phyloP scores from a whole-genome alignment of 2,113 vertebrate genomes.

The Sinocyclocheilus rhinocerous region DNA sequence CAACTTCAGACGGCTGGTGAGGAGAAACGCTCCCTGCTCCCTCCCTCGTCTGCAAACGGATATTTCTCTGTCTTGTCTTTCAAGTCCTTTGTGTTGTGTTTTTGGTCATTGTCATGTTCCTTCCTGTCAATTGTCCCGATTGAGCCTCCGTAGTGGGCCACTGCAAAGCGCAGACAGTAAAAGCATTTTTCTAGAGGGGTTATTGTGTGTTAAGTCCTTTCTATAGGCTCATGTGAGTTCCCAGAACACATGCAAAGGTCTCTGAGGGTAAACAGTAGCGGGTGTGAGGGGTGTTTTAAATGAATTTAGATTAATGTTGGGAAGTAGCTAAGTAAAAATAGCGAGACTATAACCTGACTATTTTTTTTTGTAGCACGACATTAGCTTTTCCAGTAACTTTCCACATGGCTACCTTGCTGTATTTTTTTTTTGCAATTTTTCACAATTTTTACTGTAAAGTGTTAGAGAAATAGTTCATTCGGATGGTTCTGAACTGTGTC shows the following conservation, averaged over 20 bases:
- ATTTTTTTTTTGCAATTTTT: neutral
- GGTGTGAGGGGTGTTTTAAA: constrained; percentile 12
- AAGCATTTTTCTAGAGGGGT: constrained; percentile 1
- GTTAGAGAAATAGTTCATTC: neutral
- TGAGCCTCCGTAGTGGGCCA: constrained; percentile 29
- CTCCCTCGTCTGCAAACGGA: neutral
- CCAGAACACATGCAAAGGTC: constrained; percentile 19
- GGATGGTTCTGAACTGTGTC: neutral
- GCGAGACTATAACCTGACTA: no score
- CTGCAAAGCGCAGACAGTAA: constrained; percentile 26
- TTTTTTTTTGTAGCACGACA: no score
- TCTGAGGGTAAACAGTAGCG: constrained; percentile 31
- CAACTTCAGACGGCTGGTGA: constrained; percentile 80
- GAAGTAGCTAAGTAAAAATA: neutral
- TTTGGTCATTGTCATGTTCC: constrained; percentile 30
- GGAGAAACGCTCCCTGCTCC: neutral
- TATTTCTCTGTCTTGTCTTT: constrained; percentile 2
- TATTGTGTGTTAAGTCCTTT: constrained; percentile 29
- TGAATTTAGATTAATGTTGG: neutral
- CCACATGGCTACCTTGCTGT: neutral
- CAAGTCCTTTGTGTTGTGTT: constrained; percentile 24
- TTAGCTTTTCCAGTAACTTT: neutral
- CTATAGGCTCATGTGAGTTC: constrained; percentile 3
- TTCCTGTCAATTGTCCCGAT: constrained; percentile 44
- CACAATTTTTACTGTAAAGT: neutral